Conservation (phyloP, 1,140 invertebrate species). For the Dreissena rostriformis region DNA sequence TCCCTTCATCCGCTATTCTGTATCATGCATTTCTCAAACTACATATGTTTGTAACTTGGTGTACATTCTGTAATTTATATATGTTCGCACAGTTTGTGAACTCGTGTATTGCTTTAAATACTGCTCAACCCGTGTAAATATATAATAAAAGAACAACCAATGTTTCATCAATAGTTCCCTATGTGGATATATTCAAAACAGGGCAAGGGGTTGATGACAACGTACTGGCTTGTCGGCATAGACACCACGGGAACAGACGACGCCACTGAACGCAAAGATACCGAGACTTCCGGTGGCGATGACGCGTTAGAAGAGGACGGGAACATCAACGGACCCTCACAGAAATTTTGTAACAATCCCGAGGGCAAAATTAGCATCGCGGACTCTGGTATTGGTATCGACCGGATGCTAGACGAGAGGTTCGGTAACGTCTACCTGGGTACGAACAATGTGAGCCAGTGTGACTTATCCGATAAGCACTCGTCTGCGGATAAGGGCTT, state of each 20-base stretch:
- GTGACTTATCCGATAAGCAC: no score
- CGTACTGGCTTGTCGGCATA: neutral
- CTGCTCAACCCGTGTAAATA: no score
- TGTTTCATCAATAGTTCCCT: no score
- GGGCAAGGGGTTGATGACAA: neutral
- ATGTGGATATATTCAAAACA: neutral
- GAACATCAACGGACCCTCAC: neutral
- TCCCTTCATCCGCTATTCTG: no score
- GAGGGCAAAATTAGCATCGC: neutral
- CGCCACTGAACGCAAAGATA: neutral
- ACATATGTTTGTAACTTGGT: no score
- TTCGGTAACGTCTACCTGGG: neutral
- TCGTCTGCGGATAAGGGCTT: no score
- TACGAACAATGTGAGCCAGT: neutral
- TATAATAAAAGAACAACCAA: no score
- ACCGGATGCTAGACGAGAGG: neutral
- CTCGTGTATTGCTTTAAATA: no score
- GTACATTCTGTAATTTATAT: no score
- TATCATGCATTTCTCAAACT: no score
- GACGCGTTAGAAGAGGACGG: neutral
- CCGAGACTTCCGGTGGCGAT: neutral
- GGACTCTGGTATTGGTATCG: slow-evolving; percentile 1
- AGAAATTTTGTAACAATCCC: neutral
- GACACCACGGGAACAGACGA: neutral
- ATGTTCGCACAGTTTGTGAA: no score